These are phyloP conservation scores for Monopterus albus DNA, from an alignment of 2,113 vertebrate species.

Conservation along the genomic window DNA sequence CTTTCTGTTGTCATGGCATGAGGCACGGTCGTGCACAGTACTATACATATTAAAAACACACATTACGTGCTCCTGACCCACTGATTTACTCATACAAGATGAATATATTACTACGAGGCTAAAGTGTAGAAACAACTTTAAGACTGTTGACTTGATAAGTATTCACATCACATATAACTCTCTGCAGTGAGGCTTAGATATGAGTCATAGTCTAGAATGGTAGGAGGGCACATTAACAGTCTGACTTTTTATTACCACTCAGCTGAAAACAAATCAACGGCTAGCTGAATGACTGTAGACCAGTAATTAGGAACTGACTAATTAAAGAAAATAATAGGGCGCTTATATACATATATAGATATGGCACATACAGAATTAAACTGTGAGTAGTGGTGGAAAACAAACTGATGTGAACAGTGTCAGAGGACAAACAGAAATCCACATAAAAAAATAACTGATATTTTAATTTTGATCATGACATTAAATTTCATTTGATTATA, in stretches of 20 bases:
- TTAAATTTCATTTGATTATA: neutral
- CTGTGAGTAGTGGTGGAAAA: neutral
- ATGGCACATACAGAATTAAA: neutral
- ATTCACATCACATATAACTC: slow-evolving; percentile 80
- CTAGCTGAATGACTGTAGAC: slow-evolving; percentile 43
- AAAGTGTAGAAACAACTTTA: slow-evolving; percentile 70
- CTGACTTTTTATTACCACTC: slow-evolving; percentile 75
- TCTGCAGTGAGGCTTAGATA: slow-evolving; percentile 81
- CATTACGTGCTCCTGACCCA: slow-evolving; percentile 1
- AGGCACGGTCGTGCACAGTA: neutral
- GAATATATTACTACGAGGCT: slow-evolving; percentile 38
- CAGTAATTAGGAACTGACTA: slow-evolving; percentile 55
- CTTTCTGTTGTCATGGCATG: neutral
- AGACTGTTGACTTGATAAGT: slow-evolving; percentile 78
- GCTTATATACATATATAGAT: neutral
- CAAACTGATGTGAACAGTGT: neutral
- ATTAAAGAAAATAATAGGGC: slow-evolving; percentile 48
- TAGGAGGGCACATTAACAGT: slow-evolving; percentile 80
- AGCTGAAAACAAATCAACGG: slow-evolving; percentile 69
- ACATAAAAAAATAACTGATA: neutral
- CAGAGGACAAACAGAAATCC: neutral
- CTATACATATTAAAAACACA: slow-evolving; percentile 34
- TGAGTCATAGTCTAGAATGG: slow-evolving; percentile 82
- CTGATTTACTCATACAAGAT: slow-evolving; percentile 50
- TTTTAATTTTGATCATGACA: neutral